phyloP scores from a whole-genome alignment of 2,797 vertebrate species.

The Smutsia temminckii region DNA sequence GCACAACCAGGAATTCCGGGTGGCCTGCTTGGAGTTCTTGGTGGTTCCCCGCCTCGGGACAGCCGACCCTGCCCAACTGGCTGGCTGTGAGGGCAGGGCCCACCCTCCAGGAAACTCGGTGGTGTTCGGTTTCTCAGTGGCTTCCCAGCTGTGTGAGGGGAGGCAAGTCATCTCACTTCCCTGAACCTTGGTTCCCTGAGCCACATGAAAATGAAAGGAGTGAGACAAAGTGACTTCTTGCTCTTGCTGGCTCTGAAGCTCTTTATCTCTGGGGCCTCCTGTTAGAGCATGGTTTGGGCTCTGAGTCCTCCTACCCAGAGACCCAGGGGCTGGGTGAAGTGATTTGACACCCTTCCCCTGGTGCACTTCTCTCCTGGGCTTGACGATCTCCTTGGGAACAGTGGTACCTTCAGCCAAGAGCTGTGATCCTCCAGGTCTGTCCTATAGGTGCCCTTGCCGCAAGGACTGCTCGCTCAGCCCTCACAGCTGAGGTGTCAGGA shows the following conservation, averaged over 20 bases:
- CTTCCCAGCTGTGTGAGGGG: neutral
- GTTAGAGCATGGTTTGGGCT: neutral
- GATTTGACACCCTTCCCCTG: neutral
- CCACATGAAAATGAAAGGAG: neutral
- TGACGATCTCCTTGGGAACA: neutral
- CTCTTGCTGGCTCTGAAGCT: neutral
- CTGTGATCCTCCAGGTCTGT: rapidly evolving
- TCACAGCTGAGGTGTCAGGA: too few species aligned
- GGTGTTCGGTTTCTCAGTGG: neutral
- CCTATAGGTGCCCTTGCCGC: rapidly evolving
- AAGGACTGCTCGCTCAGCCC: too few species aligned
- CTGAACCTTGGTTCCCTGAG: neutral
- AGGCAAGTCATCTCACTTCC: neutral
- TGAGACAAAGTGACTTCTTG: neutral
- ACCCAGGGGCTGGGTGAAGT: neutral
- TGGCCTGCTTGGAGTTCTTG: neutral
- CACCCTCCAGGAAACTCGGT: neutral
- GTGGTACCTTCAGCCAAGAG: neutral
- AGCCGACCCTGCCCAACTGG: neutral
- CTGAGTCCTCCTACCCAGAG: neutral
- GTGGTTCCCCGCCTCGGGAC: neutral
- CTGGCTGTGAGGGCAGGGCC: neutral
- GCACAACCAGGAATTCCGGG: neutral
- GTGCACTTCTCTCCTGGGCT: neutral
- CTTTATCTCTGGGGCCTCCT: neutral